These are phyloP conservation scores for Formicarius rufipectus DNA, from an alignment of 2,113 vertebrate genomes.

Conservation along the genomic window DNA sequence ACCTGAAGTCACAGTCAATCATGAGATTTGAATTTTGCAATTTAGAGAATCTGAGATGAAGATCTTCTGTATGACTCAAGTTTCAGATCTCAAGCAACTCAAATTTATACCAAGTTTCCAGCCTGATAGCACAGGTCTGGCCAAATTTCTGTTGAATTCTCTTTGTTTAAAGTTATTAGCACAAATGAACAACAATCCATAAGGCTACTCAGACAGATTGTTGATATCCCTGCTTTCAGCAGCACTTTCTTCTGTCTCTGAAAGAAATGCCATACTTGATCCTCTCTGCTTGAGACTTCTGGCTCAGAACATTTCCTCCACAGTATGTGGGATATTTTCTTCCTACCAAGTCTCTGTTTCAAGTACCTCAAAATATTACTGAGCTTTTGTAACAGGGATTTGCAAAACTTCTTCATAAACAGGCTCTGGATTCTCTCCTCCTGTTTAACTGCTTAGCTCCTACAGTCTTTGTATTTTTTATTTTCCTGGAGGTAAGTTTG, in stretches of 20 bases:
- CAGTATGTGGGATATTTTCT: background rate
- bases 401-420: background rate
- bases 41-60: background rate
- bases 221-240: slow-evolving; percentile 11
- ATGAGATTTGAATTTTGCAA: background rate
- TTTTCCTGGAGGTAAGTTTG: background rate
- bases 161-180: background rate
- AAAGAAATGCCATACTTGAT: background rate
- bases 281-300: background rate
- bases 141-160: background rate
- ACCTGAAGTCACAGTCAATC: background rate
- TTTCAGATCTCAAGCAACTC: background rate
- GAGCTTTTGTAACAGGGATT: background rate
- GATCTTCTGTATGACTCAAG: background rate
- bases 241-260: background rate
- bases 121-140: background rate
- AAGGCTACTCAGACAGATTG: background rate
- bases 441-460: background rate
- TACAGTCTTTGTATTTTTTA: background rate
- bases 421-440: background rate
- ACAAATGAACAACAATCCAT: background rate
- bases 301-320: background rate
- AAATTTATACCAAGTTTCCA: background rate
- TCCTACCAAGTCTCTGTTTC: background rate
- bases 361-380: background rate